phyloP scores from a whole-genome alignment of 2,888 invertebrate species.

The Ennomos erosarius region DNA sequence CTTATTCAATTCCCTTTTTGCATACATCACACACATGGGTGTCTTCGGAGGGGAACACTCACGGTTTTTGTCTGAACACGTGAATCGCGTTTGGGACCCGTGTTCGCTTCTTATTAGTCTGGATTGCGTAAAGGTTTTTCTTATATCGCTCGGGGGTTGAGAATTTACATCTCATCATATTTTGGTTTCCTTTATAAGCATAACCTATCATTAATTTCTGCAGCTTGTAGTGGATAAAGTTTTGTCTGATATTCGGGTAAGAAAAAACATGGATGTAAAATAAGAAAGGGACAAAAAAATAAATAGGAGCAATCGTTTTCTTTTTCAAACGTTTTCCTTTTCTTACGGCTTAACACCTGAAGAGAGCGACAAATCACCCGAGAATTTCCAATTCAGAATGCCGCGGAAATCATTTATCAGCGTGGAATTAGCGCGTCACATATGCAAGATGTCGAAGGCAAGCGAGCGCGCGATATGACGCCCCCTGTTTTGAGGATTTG shows the following conservation, averaged over 20 bases:
- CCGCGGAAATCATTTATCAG: slow-evolving; percentile 76
- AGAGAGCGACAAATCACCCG: slow-evolving; percentile 54
- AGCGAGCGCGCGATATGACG: slow-evolving; percentile 74
- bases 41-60: slow-evolving; percentile 72
- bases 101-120: slow-evolving; percentile 82
- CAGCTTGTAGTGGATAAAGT: not conserved
- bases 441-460: slow-evolving; percentile 66
- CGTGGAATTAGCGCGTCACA: slow-evolving; percentile 73
- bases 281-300: not conserved
- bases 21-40: slow-evolving; percentile 81
- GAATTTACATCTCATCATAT: slow-evolving; percentile 43
- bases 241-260: too few species aligned
- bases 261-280: too few species aligned
- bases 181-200: slow-evolving; percentile 23
- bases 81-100: slow-evolving; percentile 81
- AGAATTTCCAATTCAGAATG: slow-evolving; percentile 63
- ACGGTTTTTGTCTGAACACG: slow-evolving; percentile 81
- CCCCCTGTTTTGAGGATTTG: slow-evolving; percentile 76
- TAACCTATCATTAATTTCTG: slow-evolving; percentile 30
- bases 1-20: slow-evolving; percentile 86
- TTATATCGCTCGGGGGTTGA: slow-evolving; percentile 58
- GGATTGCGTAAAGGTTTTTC: slow-evolving; percentile 78
- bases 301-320: not conserved
- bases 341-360: slow-evolving; percentile 15
- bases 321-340: slow-evolving; percentile 5